phyloP scores from a whole-genome alignment of 2,797 vertebrate genomes.

The Karalla daura region DNA sequence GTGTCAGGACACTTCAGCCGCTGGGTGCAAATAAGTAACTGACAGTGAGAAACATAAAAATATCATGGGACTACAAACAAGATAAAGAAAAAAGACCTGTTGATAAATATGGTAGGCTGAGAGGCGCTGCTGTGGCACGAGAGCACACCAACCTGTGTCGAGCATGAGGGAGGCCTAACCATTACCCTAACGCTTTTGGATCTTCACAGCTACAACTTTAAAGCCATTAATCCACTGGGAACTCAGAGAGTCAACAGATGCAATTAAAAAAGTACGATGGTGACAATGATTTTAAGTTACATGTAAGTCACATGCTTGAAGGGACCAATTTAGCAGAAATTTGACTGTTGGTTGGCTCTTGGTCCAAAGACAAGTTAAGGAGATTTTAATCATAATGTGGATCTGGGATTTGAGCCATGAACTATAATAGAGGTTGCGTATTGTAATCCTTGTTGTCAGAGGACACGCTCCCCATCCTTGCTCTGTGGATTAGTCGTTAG shows the following conservation, averaged over 20 bases:
- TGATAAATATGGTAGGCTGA: no score
- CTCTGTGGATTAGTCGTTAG: conserved; percentile 20
- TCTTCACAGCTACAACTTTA: not conserved
- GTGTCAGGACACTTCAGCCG: not conserved
- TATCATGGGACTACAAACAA: no score
- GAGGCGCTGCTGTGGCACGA: no score
- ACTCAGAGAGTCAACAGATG: no score
- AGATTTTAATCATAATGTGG: conserved; percentile 11
- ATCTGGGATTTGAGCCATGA: conserved; percentile 6
- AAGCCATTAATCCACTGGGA: no score
- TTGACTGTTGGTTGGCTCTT: conserved; percentile 9
- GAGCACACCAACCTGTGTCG: no score
- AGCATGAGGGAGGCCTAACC: not conserved
- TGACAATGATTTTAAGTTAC: not conserved
- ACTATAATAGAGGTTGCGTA: not conserved
- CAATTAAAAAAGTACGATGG: not conserved
- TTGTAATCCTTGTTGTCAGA: conserved; percentile 9
- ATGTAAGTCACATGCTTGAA: no score
- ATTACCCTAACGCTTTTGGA: no score
- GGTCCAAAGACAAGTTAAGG: not conserved
- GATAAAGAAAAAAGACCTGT: no score
- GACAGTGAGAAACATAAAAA: not conserved
- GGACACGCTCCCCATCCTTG: not conserved
- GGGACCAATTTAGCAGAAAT: not conserved
- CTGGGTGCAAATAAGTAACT: not conserved